Evolutionary conservation across 2,888 invertebrate species (phyloP), one percentile per base, ranked within the genome.

Genomic region (Hemithea aestivaria): DNA sequence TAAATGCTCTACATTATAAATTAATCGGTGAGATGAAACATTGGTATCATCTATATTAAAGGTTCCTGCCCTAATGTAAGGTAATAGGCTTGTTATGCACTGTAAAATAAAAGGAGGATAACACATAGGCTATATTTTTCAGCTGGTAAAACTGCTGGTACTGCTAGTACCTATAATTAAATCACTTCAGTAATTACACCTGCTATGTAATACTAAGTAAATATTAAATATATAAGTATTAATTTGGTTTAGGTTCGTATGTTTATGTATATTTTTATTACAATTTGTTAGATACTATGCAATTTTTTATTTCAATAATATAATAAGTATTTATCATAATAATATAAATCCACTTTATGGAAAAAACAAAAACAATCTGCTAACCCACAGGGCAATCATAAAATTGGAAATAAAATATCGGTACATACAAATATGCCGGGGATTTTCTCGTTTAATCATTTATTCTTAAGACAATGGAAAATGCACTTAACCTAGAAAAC

Each of bases 361-460:
- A n/a, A 53, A 67, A 64, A 49, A 53, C 44, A 56, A 58, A 61
- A 66, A 70, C 62, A 66, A 66, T 62, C 64, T 58, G 59, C 67
- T 67, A 65, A 67, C 59, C 56, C 61, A 59, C 62, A 64, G 58
- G 60, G 58, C 59, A 74, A 52, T 63, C 72, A 72, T 77, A 81
- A 16, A 16, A 81, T 81, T 81, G 78, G 77, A 76, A 81, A 78
- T 72, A 73, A 79, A 72, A 76, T 76, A 80, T 77, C 81, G 76
- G 73, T 76, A 72, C 66, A 60, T 76, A 72, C 66, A 60, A 72
- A 74, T 73, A 77, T 77, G 73, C 71, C 65, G 66, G 54, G 57
- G 62, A 68, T 73, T 70, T 77, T 12, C 12, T 24, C 6, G 22
- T 22, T 1, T 31, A 21, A 28, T n/a, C 11, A 30, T 29, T n/a